Evolutionary conservation across 2,797 vertebrate species (phyloP).

Genomic region (Schizopygopsis malacanthus): DNA sequence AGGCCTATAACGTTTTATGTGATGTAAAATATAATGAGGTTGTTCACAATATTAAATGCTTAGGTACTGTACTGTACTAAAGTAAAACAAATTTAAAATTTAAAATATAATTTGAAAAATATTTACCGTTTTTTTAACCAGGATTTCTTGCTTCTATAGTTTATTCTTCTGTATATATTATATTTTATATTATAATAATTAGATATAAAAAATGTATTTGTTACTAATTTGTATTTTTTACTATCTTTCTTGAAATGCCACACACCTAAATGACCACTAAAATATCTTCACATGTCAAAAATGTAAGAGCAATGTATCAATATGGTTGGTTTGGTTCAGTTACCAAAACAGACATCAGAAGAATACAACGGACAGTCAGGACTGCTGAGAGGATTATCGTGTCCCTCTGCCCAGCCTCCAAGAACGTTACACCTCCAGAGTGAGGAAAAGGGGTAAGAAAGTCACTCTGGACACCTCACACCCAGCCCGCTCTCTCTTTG

Average conservation of each 20-base stretch:
- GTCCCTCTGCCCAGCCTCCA: too few relatives aligned
- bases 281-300: not conserved
- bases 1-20: too few relatives aligned
- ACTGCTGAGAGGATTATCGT: too few relatives aligned
- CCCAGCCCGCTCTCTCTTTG: too few relatives aligned
- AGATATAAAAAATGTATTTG: not conserved
- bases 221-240: not conserved
- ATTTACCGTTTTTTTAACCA: not conserved
- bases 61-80: not conserved
- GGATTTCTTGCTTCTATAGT: not conserved
- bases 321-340: too few relatives aligned
- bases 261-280: not conserved
- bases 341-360: too few relatives aligned
- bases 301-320: not conserved
- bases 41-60: not conserved
- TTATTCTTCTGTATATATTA: not conserved
- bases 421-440: too few relatives aligned
- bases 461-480: too few relatives aligned
- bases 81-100: not conserved
- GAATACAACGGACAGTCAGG: too few relatives aligned
- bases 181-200: not conserved
- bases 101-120: not conserved
- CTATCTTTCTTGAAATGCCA: not conserved
- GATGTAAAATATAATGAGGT: not conserved
- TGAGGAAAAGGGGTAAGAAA: too few relatives aligned